Evolutionary conservation across 2,797 vertebrate genomes (phyloP), one percentile per base, ranked within the genome.

Genomic region (Agapornis canus): DNA sequence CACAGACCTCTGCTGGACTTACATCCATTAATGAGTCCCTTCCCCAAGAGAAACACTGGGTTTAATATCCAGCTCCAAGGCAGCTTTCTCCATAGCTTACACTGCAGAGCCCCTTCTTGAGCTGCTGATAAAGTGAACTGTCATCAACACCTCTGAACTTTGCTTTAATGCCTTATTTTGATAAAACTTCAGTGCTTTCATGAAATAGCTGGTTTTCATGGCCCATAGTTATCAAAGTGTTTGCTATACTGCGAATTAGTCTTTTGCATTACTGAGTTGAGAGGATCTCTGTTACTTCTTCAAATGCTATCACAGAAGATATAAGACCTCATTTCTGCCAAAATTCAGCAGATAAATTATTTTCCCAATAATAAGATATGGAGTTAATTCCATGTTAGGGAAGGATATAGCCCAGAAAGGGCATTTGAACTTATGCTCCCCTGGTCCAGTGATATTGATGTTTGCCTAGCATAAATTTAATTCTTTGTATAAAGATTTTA

Each of bases 401-500:
- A 13, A 69, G 11, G 26, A 72, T 85, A 29, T 31, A 63, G 19
- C 20, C n/a, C 52, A 61, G 61, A 84, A 61, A 18, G 64, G 19
- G 43, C 60, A 78, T 84, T 73, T 88, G 72, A 88, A 76, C 35
- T 83, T 51, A 10, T 1, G 7, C 64, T 92, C 23, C 29, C 35
- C 54, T 94, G 80, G 54, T 35, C 37, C 45, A 37, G 18, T 61
- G 65, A n/a, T 90, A 32, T 27, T 73, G 26, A 35, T 69, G 37
- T 72, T 75, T 61, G 32, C 52, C 39, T 88, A 43, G 66, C 47
- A 79, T 47, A 61, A 72, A 61, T 78, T 63, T 80, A 82, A 56
- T 82, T 95, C 15, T 92, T 75, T 78, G 16, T 73, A 40, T 42
- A 75, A 78, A 78, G 56, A 78, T 88, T 86, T 91, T 81, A 78